Percentiles rank a stretch among this genome's conserved stretches.
Evolutionary conservation across 2,888 invertebrate genomes (phyloP).

Genomic region (Unio pictorum): DNA sequence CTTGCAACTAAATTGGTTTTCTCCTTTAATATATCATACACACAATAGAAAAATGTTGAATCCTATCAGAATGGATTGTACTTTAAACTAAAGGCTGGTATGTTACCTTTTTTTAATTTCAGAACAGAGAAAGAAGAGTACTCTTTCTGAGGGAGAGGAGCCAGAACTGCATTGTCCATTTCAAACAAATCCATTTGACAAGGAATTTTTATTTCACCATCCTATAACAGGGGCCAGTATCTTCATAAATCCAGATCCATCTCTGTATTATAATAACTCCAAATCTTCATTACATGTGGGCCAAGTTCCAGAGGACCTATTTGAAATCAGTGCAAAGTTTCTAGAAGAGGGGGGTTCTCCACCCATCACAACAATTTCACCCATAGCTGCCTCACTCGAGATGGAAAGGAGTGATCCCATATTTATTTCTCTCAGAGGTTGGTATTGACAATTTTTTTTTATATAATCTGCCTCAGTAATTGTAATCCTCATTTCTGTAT

Average conservation of each 20-base stretch:
- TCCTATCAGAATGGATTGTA: too few relatives aligned
- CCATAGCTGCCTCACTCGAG: slow-evolving; percentile 2
- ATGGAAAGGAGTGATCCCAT: slow-evolving; percentile 43
- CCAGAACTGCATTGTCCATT: slow-evolving; percentile 49
- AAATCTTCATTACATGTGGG: slow-evolving; percentile 24
- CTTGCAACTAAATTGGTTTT: too few relatives aligned
- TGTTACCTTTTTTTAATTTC: slow-evolving; percentile 12
- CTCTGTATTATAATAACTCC: slow-evolving; percentile 47
- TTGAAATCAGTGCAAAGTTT: slow-evolving; percentile 57
- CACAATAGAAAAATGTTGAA: too few relatives aligned
- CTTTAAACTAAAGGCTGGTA: background rate
- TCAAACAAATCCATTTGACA: slow-evolving; percentile 38
- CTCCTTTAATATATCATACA: too few relatives aligned
- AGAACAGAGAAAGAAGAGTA: slow-evolving; percentile 48
- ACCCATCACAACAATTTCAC: background rate
- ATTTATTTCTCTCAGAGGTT: slow-evolving; percentile 58
- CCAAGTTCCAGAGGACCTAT: slow-evolving; percentile 41
- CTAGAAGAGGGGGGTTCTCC: slow-evolving; percentile 44
- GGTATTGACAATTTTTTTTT: slow-evolving; percentile 3
- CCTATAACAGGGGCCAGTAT: slow-evolving; percentile 39
- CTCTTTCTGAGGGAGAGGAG: slow-evolving; percentile 48
- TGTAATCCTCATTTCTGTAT: too few relatives aligned
- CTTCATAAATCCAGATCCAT: slow-evolving; percentile 41
- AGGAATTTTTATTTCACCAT: slow-evolving; percentile 27
- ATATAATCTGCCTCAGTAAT: too few relatives aligned